phyloP scores from a whole-genome alignment of 2,888 invertebrate species.

The Hoplodrina ambigua region DNA sequence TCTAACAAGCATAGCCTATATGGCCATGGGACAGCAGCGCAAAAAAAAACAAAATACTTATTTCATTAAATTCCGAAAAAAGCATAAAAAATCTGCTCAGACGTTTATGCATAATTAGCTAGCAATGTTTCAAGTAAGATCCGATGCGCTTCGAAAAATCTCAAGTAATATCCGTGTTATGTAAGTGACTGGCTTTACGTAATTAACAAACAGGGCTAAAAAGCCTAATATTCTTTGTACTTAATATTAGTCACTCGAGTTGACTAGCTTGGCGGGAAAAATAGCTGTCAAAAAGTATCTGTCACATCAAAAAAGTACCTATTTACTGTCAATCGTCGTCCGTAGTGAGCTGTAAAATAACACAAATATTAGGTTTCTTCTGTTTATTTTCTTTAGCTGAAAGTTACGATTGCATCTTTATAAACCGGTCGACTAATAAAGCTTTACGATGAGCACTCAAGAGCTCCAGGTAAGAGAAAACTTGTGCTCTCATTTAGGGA shows the following conservation, averaged over 20 bases:
- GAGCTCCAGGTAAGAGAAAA: constrained; percentile 61
- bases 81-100: too few relatives aligned
- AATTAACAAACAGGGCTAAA: neutral
- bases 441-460: constrained; percentile 68
- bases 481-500: neutral
- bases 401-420: constrained; percentile 4
- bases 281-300: neutral
- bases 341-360: constrained; percentile 28
- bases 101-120: too few relatives aligned
- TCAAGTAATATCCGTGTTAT: too few relatives aligned
- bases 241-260: too few relatives aligned
- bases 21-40: too few relatives aligned
- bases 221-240: constrained; percentile 1
- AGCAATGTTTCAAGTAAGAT: too few relatives aligned
- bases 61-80: too few relatives aligned
- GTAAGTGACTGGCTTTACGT: too few relatives aligned
- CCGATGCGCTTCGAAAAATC: too few relatives aligned
- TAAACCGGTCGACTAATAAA: neutral
- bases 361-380: neutral
- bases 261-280: constrained; percentile 38
- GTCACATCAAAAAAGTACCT: constrained; percentile 12
- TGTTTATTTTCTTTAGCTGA: constrained; percentile 7
- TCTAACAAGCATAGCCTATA: too few relatives aligned
- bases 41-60: too few relatives aligned
- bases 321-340: constrained; percentile 32